phyloP scores from a whole-genome alignment of 2,113 vertebrate species.

The Enhydra lutris region DNA sequence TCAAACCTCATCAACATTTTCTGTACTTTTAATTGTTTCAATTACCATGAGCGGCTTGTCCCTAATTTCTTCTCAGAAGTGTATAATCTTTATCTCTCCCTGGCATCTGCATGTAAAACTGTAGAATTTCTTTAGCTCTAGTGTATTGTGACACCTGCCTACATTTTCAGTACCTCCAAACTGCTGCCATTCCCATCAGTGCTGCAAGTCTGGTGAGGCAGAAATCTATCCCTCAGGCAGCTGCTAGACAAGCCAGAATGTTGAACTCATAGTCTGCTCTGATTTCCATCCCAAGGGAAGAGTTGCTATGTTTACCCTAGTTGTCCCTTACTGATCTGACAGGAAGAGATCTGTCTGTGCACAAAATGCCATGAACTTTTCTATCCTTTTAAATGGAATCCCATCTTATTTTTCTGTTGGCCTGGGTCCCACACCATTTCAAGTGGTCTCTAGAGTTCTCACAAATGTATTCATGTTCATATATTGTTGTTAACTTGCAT shows the following conservation, averaged over 20 bases:
- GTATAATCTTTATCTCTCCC: background rate
- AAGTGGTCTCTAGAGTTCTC: background rate
- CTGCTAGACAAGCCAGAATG: background rate
- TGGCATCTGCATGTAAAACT: background rate
- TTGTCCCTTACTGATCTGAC: background rate
- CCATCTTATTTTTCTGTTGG: background rate
- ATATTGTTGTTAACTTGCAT: background rate
- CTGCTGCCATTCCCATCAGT: background rate
- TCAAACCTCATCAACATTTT: background rate
- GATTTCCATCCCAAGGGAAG: background rate
- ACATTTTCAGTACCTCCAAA: background rate
- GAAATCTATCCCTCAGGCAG: background rate
- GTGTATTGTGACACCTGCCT: background rate
- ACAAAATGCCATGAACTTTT: background rate
- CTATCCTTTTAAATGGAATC: background rate
- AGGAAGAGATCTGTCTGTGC: fast-evolving
- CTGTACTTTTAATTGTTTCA: background rate
- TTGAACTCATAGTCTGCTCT: background rate
- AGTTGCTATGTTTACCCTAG: background rate
- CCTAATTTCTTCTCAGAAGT: background rate
- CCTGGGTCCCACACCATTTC: background rate
- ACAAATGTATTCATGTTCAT: background rate
- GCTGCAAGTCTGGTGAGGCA: background rate
- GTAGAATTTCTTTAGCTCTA: background rate
- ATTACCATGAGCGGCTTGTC: background rate